A percentile compares a stretch with the other conserved stretches of the same genome.
phyloP scores from a whole-genome alignment of 2,797 vertebrate genomes.

The Sitta carolinensis region DNA sequence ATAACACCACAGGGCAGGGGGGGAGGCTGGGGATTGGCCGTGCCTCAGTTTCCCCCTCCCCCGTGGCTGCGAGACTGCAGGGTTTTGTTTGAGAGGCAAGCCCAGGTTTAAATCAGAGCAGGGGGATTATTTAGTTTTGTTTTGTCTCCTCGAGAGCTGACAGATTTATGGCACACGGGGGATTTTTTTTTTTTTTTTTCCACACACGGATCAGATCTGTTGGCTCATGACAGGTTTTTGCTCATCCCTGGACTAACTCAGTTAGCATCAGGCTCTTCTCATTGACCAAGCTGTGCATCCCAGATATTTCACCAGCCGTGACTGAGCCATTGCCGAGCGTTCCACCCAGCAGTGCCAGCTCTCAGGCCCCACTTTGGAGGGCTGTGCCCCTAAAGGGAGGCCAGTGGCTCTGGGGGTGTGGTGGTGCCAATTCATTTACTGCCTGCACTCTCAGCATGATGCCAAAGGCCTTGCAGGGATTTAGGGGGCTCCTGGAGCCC shows the following conservation, averaged over 20 bases:
- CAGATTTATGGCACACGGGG: not conserved
- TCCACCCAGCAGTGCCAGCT: not conserved
- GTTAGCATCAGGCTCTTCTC: not conserved
- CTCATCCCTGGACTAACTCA: not conserved
- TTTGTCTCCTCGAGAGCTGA: not conserved
- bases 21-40: not conserved
- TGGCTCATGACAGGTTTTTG: not conserved
- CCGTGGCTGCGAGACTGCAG: fast-evolving
- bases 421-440: not conserved
- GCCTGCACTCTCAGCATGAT: too few relatives aligned
- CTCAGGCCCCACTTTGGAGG: not conserved
- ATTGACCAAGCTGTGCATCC: not conserved
- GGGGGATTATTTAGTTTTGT: not conserved
- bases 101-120: not conserved
- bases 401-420: too few relatives aligned
- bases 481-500: not conserved
- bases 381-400: not conserved
- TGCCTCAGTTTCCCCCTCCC: conserved; percentile 22
- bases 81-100: not conserved
- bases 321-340: fast-evolving
- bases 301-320: not conserved
- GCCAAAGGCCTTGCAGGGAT: not conserved
- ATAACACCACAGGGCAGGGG: not conserved
- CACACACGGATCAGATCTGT: not conserved
- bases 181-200: not conserved